Evolutionary conservation across 2,888 invertebrate species (phyloP).

Genomic region (Eremobia ochroleuca): DNA sequence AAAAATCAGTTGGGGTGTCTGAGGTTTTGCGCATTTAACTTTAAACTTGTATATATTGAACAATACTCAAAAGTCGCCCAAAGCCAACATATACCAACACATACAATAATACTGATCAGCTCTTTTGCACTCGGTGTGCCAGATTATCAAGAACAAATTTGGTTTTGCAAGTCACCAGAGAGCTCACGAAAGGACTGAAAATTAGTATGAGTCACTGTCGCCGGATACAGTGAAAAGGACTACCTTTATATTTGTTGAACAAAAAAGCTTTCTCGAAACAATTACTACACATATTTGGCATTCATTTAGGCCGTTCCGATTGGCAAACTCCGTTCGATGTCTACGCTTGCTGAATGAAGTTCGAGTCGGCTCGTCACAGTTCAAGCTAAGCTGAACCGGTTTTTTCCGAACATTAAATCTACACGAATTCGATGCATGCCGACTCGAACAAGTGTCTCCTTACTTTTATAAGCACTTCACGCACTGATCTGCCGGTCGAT

Average conservation of each 20-base stretch:
- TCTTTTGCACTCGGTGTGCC: background rate
- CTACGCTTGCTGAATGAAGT: background rate
- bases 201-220: background rate
- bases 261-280: background rate
- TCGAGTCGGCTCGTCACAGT: background rate
- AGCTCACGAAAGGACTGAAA: background rate
- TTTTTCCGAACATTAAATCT: background rate
- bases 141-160: too few relatives aligned
- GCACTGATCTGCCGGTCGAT: too few relatives aligned
- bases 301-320: background rate
- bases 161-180: background rate
- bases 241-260: background rate
- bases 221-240: background rate
- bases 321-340: background rate
- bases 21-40: too few relatives aligned
- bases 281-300: background rate
- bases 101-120: background rate
- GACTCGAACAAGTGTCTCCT: background rate
- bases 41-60: background rate
- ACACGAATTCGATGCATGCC: background rate
- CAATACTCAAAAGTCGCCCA: background rate
- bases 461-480: background rate
- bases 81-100: background rate
- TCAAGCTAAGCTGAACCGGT: background rate
- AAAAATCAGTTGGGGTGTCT: too few relatives aligned